phyloP scores from a whole-genome alignment of 2,113 vertebrate species.

The Peromyscus leucopus region DNA sequence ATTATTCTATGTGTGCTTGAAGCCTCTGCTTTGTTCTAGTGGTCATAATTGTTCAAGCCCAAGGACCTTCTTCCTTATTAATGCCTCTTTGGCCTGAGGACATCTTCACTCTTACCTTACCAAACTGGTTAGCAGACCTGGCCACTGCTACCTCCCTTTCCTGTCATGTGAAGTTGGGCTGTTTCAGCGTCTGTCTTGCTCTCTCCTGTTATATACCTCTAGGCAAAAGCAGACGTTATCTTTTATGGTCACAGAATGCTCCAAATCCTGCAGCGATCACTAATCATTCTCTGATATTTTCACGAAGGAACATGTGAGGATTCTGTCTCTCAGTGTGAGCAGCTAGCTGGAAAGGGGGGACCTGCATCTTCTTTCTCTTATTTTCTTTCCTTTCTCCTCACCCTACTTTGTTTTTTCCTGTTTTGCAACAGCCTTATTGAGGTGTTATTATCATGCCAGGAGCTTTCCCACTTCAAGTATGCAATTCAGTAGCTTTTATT shows the following conservation, averaged over 20 bases:
- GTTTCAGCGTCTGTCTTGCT: neutral
- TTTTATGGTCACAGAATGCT: neutral
- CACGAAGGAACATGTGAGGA: neutral
- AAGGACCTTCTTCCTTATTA: conserved; percentile 17
- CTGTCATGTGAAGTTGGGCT: neutral
- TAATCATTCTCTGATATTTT: neutral
- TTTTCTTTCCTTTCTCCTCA: neutral
- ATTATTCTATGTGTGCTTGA: neutral
- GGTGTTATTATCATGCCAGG: neutral
- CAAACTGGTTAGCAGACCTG: neutral
- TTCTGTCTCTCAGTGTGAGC: neutral
- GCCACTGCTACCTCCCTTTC: neutral
- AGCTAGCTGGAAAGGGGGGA: neutral
- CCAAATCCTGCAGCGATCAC: neutral
- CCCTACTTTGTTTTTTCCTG: neutral
- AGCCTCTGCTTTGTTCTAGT: neutral
- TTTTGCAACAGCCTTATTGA: conserved; percentile 49
- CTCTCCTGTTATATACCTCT: neutral
- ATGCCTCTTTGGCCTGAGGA: neutral
- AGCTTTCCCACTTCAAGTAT: neutral
- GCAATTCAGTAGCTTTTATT: conserved; percentile 55
- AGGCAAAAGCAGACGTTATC: neutral
- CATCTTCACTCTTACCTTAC: conserved; percentile 36
- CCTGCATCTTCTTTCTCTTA: neutral
- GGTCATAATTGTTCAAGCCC: neutral